Percentiles rank a stretch among this genome's conserved stretches.
Evolutionary conservation across 2,797 vertebrate species (phyloP).

Genomic region (Labroides dimidiatus): DNA sequence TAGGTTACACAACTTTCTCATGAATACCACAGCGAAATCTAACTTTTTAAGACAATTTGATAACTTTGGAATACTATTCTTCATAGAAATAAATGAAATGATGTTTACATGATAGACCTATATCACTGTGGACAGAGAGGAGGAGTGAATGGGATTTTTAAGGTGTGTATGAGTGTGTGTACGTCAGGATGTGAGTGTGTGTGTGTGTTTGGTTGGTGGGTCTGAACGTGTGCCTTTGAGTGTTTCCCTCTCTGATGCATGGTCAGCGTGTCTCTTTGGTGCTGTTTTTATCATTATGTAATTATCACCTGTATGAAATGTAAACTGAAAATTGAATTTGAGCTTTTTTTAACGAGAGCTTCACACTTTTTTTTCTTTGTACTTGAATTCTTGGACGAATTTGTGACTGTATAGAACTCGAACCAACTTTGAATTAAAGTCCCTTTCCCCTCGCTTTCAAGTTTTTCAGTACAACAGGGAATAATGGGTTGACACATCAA

Average conservation of each 20-base stretch:
- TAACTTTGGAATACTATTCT: slow-evolving; percentile 58
- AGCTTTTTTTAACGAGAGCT: slow-evolving; percentile 61
- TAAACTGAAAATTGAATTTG: slow-evolving; percentile 75
- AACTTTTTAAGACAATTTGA: slow-evolving; percentile 61
- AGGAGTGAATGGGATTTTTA: slow-evolving; percentile 56
- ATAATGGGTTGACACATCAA: too few species aligned
- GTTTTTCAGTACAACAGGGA: background rate
- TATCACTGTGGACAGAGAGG: slow-evolving; percentile 84
- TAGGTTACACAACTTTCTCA: slow-evolving; percentile 12
- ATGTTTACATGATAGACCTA: slow-evolving; percentile 86
- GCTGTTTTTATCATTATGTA: slow-evolving; percentile 81
- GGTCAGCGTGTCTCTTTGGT: slow-evolving; percentile 82
- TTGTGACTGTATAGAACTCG: slow-evolving; percentile 76
- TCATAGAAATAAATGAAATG: slow-evolving; percentile 66
- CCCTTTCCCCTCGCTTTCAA: slow-evolving; percentile 28
- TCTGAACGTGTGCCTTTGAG: slow-evolving; percentile 65
- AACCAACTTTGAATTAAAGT: slow-evolving; percentile 77
- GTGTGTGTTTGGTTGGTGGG: slow-evolving; percentile 17
- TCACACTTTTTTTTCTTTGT: slow-evolving; percentile 76
- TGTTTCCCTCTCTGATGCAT: slow-evolving; percentile 79
- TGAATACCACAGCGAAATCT: slow-evolving; percentile 40
- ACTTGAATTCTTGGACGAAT: slow-evolving; percentile 77
- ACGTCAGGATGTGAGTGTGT: background rate
- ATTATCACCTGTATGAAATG: slow-evolving; percentile 81
- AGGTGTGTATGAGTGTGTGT: slow-evolving; percentile 10